Evolutionary conservation across 1,140 invertebrate genomes (phyloP).

Genomic region (Popillia japonica): DNA sequence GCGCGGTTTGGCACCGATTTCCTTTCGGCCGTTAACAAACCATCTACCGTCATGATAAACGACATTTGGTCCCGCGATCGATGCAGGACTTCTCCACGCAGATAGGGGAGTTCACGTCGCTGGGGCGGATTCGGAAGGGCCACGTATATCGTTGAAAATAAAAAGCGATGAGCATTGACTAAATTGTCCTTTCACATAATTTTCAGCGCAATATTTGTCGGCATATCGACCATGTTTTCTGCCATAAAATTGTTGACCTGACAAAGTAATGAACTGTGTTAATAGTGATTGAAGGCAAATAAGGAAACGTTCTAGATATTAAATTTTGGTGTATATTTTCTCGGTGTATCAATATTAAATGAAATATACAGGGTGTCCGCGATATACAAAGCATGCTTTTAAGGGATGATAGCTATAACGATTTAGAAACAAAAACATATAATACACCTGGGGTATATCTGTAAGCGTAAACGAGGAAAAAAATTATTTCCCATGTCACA

Average conservation of each 20-base stretch:
- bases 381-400: too few species aligned
- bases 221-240: background rate
- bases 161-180: background rate
- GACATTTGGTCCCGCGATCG: conserved; percentile 34
- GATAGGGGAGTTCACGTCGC: conserved; percentile 37
- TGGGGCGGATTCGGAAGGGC: background rate
- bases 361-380: too few species aligned
- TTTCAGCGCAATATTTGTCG: background rate
- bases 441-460: too few species aligned
- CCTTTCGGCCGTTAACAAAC: background rate
- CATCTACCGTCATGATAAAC: conserved; percentile 2
- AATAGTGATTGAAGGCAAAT: background rate
- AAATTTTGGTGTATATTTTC: too few species aligned
- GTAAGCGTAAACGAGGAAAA: too few species aligned
- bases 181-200: background rate
- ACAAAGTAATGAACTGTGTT: background rate
- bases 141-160: background rate
- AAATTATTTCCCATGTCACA: too few species aligned
- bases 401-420: too few species aligned
- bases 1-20: background rate
- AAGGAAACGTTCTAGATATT: background rate
- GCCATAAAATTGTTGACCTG: too few species aligned
- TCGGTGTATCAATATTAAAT: too few species aligned
- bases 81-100: conserved; percentile 43
- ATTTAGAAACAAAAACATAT: too few species aligned